Evolutionary conservation across 2,888 invertebrate species (phyloP), one percentile per base, ranked within the genome.

Genomic region (Phrixothrix hirtus): DNA sequence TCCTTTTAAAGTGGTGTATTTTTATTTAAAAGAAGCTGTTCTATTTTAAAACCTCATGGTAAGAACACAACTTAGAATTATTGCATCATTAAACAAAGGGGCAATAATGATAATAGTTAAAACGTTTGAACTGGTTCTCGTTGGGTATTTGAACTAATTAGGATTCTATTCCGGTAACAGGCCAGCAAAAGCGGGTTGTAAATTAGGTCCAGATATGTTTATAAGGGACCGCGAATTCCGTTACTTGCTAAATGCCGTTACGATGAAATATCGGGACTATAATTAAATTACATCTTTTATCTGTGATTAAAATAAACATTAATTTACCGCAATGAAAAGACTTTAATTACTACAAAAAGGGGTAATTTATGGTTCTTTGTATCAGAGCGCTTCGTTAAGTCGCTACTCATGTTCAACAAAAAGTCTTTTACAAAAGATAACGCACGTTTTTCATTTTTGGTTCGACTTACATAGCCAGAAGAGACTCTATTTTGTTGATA

Each of bases 131-230:
- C 14, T 25, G 36, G 31, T 41, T 36, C 34, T 35, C 37, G 14
- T 30, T 38, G 31, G 42, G 36, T 43, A 43, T 50, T 50, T 42
- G 43, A n/a, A 29, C 44, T 51, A 51, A 51, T 51, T 51, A 51
- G 44, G 44, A 51, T 51, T 51, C 50, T 44, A 51, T 51, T 44
- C 31, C 39, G 42, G 50, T 35, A 45, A 35, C 44, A 26, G 38
- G 14, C 38, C 38, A 43, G 50, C 32, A 35, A 51, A 44, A 32
- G 50, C 37, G 38, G 54, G 37, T 30, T 49, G 49, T 48, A 55
- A 55, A 55, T 55, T 49, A 55, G 41, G 45, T 32, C 31, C 32
- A 44, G 55, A 55, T 55, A 55, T 55, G 55, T 55, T 55, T 55
- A 55, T 55, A 55, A 55, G 55, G 49, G 55, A 50, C 39, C 50